Evolutionary conservation across 2,113 vertebrate genomes (phyloP).

Genomic region (Sula dactylatra): DNA sequence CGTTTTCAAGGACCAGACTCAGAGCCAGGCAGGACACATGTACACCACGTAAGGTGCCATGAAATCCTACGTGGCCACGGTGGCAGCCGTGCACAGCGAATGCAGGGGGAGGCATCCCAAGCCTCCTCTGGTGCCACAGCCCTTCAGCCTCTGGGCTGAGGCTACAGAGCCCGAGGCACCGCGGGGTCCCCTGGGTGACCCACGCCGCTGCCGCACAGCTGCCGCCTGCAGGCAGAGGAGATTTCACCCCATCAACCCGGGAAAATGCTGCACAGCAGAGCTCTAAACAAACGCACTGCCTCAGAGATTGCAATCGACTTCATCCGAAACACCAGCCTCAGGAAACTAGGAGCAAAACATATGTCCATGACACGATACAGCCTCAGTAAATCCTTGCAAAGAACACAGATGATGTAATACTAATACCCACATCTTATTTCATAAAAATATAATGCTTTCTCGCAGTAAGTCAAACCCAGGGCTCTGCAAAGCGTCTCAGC

Average conservation of each 20-base stretch:
- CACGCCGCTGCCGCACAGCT: background rate
- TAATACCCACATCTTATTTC: background rate
- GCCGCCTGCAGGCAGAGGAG: background rate
- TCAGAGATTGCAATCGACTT: accelerated
- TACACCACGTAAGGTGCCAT: background rate
- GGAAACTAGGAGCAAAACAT: background rate
- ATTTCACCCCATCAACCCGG: accelerated
- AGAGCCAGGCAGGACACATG: background rate
- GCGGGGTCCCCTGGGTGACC: background rate
- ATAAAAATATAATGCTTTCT: background rate
- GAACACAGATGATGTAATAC: background rate
- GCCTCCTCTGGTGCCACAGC: background rate
- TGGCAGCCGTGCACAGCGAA: background rate
- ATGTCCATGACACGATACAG: accelerated
- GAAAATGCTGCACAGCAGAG: background rate
- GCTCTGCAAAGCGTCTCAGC: background rate
- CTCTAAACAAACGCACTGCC: background rate
- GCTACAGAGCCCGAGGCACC: accelerated
- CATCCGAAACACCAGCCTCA: background rate
- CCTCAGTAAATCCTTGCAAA: background rate
- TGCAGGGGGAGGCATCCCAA: background rate
- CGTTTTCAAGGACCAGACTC: background rate
- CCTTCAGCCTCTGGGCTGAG: accelerated
- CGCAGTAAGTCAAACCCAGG: background rate
- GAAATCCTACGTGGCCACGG: no score